Conservation (phyloP, 1,140 invertebrate species). For the Cheumatopsyche charites region DNA sequence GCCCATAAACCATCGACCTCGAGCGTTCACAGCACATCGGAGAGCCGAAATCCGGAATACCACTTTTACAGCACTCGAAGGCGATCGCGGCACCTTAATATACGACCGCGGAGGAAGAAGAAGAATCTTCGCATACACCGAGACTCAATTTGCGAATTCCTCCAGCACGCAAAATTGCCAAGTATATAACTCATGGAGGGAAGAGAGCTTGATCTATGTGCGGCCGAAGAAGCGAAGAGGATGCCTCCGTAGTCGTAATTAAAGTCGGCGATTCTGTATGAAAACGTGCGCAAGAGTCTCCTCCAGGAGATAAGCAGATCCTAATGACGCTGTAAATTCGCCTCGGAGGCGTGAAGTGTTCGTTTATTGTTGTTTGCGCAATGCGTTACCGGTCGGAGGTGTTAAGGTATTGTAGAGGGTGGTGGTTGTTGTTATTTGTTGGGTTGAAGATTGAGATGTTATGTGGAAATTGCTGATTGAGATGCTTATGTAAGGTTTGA, state of each 20-base stretch:
- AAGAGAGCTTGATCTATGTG: slow-evolving; percentile 16
- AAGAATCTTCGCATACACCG: background rate
- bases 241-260: slow-evolving; percentile 8
- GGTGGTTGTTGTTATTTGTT: too few species aligned
- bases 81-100: background rate
- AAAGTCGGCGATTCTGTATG: slow-evolving; percentile 7
- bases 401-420: too few species aligned
- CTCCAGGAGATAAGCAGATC: background rate
- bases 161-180: slow-evolving; percentile 20
- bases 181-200: slow-evolving; percentile 11
- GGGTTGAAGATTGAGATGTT: too few species aligned
- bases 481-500: too few species aligned
- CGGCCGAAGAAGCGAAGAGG: background rate
- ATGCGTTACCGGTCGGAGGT: too few species aligned
- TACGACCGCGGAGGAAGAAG: background rate
- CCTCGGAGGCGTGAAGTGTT: background rate
- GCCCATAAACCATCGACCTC: too few species aligned
- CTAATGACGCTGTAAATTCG: slow-evolving; percentile 18
- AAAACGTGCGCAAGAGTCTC: background rate
- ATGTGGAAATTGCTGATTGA: too few species aligned
- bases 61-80: background rate
- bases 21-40: too few species aligned
- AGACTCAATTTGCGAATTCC: slow-evolving; percentile 33
- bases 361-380: too few species aligned
- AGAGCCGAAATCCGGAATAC: background rate